Base-by-base conservation (phyloP, 2,888 invertebrate genomes). In the Leucophenga montana region DNA sequence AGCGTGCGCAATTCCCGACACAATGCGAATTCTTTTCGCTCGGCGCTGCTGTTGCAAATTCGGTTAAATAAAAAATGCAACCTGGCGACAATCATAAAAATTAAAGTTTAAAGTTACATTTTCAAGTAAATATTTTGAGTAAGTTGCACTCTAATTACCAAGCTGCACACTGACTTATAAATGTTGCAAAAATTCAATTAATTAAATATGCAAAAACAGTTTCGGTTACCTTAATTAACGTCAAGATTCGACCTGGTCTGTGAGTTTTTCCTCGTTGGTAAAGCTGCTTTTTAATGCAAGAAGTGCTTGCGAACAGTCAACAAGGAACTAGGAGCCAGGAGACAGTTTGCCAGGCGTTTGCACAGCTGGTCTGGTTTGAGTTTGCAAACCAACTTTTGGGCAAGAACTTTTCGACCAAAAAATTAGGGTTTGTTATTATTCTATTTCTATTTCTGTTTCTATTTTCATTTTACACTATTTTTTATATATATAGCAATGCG, bases 181-280 rank as follows among this genome's bases (percentile, higher is more conserved):
- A 50, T n/a, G 6, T 50, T 59, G 22, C n/a, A 59, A 33, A n/a
- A 59, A 18, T 61, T 61, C 16, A 33, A 33, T 39, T 16, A 16
- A 61, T 59, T 8, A 22, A 39, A 39, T 16, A 61, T 61, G 39
- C 61, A 39, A 61, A 16, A 33, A 61, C 8, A 9, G 16, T 33
- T 61, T 39, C 33, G 61, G 61, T 61, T 33, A 61, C 61, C 61
- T 61, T 61, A 61, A 61, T 61, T 61, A 61, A 61, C 33, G 61
- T 39, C 6, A 50, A 50, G 16, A 50, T 16, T n/a, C 16, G 50
- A 1, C 3, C 13, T 50, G 50, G 6, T 39, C 39, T 50, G 50
- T 50, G 50, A 50, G 9, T 50, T n/a, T 50, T 50, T 3, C 50
- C 1, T 50, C 1, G 9, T 5, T 50, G 50, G 50, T 50, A 16